A percentile compares a stretch with the other conserved stretches of the same genome.
Evolutionary conservation across 2,888 invertebrate genomes (phyloP).

Genomic region (Ctenicera cuprea): DNA sequence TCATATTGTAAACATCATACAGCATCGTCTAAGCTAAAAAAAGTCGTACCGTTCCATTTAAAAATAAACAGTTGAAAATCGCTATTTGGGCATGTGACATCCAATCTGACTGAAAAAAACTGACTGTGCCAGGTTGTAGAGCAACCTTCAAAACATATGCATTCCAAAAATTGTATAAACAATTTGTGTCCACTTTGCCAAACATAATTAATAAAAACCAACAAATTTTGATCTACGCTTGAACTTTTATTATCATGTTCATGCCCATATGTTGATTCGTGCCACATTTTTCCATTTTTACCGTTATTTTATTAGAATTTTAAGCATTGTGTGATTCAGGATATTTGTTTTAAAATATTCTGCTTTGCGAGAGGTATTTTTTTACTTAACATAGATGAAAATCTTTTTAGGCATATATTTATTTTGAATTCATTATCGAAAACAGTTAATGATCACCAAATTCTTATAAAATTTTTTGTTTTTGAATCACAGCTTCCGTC

Average conservation of each 20-base stretch:
- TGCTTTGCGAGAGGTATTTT: constrained; percentile 19
- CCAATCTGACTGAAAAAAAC: no score
- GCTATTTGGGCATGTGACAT: no score
- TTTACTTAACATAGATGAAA: neutral
- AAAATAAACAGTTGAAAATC: no score
- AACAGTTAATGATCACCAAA: neutral
- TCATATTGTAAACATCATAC: no score
- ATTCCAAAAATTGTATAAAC: no score
- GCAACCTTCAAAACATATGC: no score
- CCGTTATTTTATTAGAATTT: neutral
- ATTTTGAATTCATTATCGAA: neutral
- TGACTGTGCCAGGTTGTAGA: no score
- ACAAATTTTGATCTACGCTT: neutral
- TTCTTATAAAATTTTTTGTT: neutral
- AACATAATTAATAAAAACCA: constrained; percentile 4
- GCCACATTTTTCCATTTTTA: neutral
- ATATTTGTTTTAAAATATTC: constrained; percentile 75
- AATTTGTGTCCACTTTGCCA: no score
- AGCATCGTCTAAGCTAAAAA: no score
- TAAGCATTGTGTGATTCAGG: constrained; percentile 8
- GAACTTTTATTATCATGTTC: neutral
- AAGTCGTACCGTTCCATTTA: no score
- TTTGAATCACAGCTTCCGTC: neutral
- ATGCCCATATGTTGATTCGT: no score
- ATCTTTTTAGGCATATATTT: neutral